Conservation (phyloP, 2,113 vertebrate genomes). For the Galemys pyrenaicus region DNA sequence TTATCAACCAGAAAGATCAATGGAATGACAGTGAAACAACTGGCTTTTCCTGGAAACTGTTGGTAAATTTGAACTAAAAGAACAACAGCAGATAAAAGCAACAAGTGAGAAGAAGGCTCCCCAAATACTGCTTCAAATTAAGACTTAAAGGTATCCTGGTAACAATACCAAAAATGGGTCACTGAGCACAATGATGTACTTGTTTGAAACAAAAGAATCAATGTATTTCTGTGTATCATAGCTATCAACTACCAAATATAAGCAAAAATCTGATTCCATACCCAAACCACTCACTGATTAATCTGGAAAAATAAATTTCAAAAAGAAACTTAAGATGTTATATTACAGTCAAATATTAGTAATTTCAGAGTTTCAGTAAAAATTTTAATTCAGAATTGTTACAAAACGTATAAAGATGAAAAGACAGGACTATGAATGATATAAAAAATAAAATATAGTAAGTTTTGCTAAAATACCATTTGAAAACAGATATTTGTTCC, state of each 20-base stretch:
- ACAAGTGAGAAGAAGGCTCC: not conserved
- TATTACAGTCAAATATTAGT: not conserved
- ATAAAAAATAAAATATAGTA: not conserved
- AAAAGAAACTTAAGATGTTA: not conserved
- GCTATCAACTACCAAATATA: not conserved
- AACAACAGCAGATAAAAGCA: not conserved
- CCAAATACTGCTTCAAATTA: not conserved
- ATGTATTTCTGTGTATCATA: not conserved
- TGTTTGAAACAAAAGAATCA: conserved; percentile 3
- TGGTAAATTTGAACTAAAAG: not conserved
- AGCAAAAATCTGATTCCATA: not conserved
- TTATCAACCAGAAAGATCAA: not conserved
- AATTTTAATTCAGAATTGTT: not conserved
- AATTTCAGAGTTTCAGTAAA: conserved; percentile 32
- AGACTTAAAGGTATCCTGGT: not conserved
- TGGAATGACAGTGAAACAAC: not conserved
- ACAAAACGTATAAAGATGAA: not conserved
- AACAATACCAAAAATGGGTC: not conserved
- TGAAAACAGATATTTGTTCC: not conserved
- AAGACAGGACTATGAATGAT: not conserved
- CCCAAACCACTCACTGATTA: not conserved
- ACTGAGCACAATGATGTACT: not conserved
- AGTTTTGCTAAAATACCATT: not conserved
- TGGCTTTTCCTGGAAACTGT: not conserved
- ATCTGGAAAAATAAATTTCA: not conserved